Base-by-base conservation (phyloP, 2,113 vertebrate genomes). In the Datnioides undecimradiatus region DNA sequence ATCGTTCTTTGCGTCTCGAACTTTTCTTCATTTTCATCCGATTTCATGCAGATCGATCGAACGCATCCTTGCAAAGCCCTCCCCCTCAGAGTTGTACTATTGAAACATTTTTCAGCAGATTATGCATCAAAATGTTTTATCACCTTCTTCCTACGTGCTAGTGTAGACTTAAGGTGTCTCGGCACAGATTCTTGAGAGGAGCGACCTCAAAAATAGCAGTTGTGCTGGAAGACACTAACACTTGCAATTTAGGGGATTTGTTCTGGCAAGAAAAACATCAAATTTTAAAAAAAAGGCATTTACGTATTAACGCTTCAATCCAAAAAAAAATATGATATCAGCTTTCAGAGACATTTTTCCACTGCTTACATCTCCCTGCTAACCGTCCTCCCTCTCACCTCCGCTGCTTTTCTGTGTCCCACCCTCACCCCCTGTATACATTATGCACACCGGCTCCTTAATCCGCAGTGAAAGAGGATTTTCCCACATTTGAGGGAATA, bases 401-500 rank as follows among this genome's bases (percentile, higher is more conserved):
- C 29, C 33, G 34, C 54, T 43, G 25, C 46, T 4, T 7, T 40
- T 57, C 36, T 43, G 31, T 38, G 12, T 43, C 34, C 34, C 73
- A 45, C 63, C 55, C 43, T 55, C 54, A 48, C 41, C 54, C 29
- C 59, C 21, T 8, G 19, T 27, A 21, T 23, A 76, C 79, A 67
- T 73, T 57, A 79, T 59, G 68, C 87, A 71, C 75, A 72, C 59
- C 45, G 49, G 76, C 23, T 89, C 41, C 72, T 67, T 84, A 81
- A 82, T 90, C 86, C 86, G 54, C 82, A 81, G 76, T 84, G 52
- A 90, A 82, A 78, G 73, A 71, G 68, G 87, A 88, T 93, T 91
- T 87, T 76, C 70, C 83, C 40, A 86, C 87, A 76, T 91, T 89
- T 86, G 63, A 72, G 62, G 64, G 81, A 88, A 82, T 80, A 82